phyloP scores from a whole-genome alignment of 2,113 vertebrate genomes.

The Noturus placidus region DNA sequence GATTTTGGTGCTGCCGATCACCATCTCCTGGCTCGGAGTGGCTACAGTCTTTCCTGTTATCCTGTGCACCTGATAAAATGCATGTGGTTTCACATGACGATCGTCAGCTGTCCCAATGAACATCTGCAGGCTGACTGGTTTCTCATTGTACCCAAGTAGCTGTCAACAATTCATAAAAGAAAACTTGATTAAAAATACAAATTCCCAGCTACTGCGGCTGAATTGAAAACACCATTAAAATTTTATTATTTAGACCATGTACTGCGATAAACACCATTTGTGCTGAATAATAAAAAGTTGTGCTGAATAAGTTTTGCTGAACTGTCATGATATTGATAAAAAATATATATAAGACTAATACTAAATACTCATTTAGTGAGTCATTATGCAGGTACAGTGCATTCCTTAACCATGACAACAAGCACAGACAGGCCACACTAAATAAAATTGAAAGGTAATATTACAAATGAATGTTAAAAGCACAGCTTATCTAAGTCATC shows the following conservation, averaged over 20 bases:
- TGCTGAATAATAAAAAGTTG: background rate
- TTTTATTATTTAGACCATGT: background rate
- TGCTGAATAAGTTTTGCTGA: background rate
- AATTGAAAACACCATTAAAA: background rate
- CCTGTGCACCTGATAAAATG: constrained; percentile 95
- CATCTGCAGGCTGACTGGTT: constrained; percentile 84
- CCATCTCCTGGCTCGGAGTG: constrained; percentile 87
- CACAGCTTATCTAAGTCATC: constrained; percentile 52
- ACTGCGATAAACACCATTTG: background rate
- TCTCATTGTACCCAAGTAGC: constrained; percentile 85
- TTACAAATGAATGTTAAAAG: constrained; percentile 32
- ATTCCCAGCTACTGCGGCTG: background rate
- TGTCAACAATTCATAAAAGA: constrained; percentile 59
- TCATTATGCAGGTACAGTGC: background rate
- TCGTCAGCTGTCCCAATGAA: constrained; percentile 97
- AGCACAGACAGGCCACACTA: background rate
- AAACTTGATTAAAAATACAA: constrained; percentile 1
- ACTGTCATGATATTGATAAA: background rate
- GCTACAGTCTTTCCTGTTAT: constrained; percentile 95
- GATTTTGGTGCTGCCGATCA: constrained; percentile 82
- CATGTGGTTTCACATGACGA: constrained; percentile 84
- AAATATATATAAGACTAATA: background rate
- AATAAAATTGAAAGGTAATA: constrained; percentile 7
- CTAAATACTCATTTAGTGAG: background rate
- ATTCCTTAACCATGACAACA: background rate